phyloP scores from a whole-genome alignment of 2,888 invertebrate species.

The Xestia rhomboidea region DNA sequence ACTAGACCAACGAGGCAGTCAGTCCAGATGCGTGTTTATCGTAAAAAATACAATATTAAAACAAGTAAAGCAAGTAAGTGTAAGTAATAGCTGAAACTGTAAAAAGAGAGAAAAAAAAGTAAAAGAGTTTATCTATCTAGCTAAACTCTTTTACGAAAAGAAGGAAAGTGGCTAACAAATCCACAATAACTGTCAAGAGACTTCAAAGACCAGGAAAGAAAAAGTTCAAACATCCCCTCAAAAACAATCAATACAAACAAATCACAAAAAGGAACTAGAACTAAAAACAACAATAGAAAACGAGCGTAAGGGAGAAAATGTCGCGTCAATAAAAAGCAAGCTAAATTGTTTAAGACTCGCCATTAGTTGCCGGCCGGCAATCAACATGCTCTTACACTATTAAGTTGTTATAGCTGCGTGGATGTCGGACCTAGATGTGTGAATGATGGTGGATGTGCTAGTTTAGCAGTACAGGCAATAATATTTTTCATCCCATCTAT shows the following conservation, averaged over 20 bases:
- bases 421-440: conserved; percentile 60
- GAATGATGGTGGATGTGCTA: conserved; percentile 65
- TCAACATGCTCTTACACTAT: conserved; percentile 86
- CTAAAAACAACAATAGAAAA: conserved; percentile 65
- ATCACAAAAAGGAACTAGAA: conserved; percentile 42
- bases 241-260: conserved; percentile 40
- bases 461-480: neutral
- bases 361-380: conserved; percentile 83
- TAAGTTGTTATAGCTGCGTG: conserved; percentile 84
- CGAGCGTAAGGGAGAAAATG: conserved; percentile 68
- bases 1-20: no score
- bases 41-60: no score
- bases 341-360: conserved; percentile 84
- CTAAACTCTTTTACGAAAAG: no score
- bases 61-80: no score
- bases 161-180: neutral
- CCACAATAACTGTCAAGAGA: neutral
- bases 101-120: no score
- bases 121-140: no score
- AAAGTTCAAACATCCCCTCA: neutral
- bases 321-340: conserved; percentile 75
- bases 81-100: no score
- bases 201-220: neutral
- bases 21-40: neutral
- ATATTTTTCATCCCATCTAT: no score